Base-by-base conservation (phyloP, 1,140 invertebrate species). In the Lucilia sericata region DNA sequence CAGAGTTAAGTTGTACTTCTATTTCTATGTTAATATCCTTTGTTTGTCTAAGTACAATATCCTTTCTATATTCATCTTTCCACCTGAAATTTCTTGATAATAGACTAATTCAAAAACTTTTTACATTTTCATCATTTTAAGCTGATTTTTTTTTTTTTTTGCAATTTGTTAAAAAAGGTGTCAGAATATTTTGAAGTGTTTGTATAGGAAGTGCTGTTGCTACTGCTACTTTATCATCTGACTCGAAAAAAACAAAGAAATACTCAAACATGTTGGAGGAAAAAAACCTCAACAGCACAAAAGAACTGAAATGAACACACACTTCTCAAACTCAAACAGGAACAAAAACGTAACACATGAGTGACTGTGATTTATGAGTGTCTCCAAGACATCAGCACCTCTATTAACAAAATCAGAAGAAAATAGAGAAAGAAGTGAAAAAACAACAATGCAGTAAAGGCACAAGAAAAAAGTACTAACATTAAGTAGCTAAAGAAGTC, bases 281-380 rank as follows among this genome's bases (percentile, higher is more conserved):
- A 42, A 42, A n/a, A 42, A 42, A 42, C 42, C 10, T 12, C 13
- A 55, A 55, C 13, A 30, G 25, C 1, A 42, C 0, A 42, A 42
- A 42, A 42, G 42, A 42, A 42, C 5, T 3, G 42, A 42, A 42
- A 42, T 42, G 42, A 42, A 42, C 42, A 49, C 49, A 49, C 49
- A 55, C 51, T 42, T 42, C 42, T 42, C 51, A 55, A 13, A 55
- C 51, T 17, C 12, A 55, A 55, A 55, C 12, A 55, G 12, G 51
- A 55, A 55, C 51, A 55, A 70, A 70, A 25, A 21, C 65, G 19
- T 70, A 60, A 60, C 65, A 70, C 65, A 21, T 70, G 65, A 70
- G 65, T 70, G 65, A 70, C 65, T 70, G 65, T 70, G 65, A 70
- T 70, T 70, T 70, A 70, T 70, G 65, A 70, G n/a, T 70, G 65